These are phyloP conservation scores for Pipistrellus pipistrellus DNA, from an alignment of 2,797 vertebrate species.

Conservation along the genomic window DNA sequence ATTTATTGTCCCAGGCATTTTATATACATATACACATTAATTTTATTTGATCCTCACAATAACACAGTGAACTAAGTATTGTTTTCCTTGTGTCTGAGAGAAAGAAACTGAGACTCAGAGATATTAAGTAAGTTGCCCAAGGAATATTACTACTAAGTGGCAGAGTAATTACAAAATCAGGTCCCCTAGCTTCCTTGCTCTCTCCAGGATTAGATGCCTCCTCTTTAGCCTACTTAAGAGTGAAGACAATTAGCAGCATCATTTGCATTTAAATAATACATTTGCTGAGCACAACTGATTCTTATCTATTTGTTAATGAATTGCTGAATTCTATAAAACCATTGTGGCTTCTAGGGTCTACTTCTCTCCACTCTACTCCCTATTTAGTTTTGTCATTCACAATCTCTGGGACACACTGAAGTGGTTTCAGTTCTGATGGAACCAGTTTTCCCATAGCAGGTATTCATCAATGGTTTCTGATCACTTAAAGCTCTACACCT, in stretches of 20 bases:
- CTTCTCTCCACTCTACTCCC: not conserved
- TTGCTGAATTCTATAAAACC: conserved; percentile 21
- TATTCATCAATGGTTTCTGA: not conserved
- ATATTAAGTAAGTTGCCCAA: conserved; percentile 57
- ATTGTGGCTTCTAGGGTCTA: not conserved
- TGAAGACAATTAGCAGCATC: conserved; percentile 65
- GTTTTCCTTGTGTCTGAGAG: conserved; percentile 48
- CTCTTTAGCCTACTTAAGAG: conserved; percentile 67
- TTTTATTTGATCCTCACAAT: conserved; percentile 61
- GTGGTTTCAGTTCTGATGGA: conserved; percentile 2
- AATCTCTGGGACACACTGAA: not conserved
- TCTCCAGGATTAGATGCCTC: not conserved
- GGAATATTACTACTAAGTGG: conserved; percentile 60
- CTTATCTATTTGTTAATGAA: conserved; percentile 78
- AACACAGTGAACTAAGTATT: conserved; percentile 56
- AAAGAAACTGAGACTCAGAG: conserved; percentile 50
- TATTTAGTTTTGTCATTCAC: conserved; percentile 33
- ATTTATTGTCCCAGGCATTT: no score
- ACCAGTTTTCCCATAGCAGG: not conserved
- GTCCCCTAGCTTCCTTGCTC: conserved; percentile 6
- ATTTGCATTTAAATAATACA: conserved; percentile 78
- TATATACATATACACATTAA: not conserved
- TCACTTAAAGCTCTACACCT: conserved; percentile 5
- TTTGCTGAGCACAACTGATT: conserved; percentile 75
- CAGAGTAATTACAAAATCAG: conserved; percentile 62